A percentile compares a stretch with the other conserved stretches of the same genome.
These are phyloP conservation scores for Nemapogon koenigi DNA, from an alignment of 2,888 invertebrate genomes.

Conservation along the genomic window DNA sequence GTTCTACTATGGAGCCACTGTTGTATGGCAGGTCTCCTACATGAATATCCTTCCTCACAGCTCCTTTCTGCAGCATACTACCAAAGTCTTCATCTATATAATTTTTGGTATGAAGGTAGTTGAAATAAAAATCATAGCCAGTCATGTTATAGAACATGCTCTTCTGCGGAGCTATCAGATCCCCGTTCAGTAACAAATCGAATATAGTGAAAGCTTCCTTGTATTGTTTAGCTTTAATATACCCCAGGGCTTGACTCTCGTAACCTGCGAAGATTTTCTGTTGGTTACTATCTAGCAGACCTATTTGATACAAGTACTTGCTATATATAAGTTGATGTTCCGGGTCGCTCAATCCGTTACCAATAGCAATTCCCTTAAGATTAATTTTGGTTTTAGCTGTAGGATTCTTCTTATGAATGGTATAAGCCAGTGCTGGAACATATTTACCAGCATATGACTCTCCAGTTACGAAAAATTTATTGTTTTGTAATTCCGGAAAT, in stretches of 20 bases:
- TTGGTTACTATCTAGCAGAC: conserved; percentile 71
- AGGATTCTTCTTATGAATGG: conserved; percentile 72
- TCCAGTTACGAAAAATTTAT: conserved; percentile 86
- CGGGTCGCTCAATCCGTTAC: conserved; percentile 83
- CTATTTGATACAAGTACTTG: conserved; percentile 81
- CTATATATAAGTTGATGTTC: conserved; percentile 78
- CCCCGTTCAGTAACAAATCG: conserved; percentile 74
- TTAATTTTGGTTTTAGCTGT: conserved; percentile 72
- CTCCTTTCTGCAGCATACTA: conserved; percentile 67
- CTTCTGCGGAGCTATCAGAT: conserved; percentile 54
- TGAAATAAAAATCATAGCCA: conserved; percentile 79
- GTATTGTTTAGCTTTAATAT: conserved; percentile 71
- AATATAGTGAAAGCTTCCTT: conserved; percentile 74
- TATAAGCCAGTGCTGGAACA: conserved; percentile 77
- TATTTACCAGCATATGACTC: conserved; percentile 88
- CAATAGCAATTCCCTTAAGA: conserved; percentile 74
- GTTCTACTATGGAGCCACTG: conserved; percentile 70
- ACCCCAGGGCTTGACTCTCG: conserved; percentile 63
- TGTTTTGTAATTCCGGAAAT: conserved; percentile 76
- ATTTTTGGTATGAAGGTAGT: conserved; percentile 71
- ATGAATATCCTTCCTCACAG: conserved; percentile 78
- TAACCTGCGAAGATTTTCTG: conserved; percentile 64
- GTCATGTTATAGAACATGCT: conserved; percentile 77
- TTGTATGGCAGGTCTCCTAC: conserved; percentile 82
- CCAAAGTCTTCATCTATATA: conserved; percentile 58